Evolutionary conservation across 2,797 vertebrate genomes (phyloP), one percentile per base, ranked within the genome.

Genomic region (Cuniculus paca): DNA sequence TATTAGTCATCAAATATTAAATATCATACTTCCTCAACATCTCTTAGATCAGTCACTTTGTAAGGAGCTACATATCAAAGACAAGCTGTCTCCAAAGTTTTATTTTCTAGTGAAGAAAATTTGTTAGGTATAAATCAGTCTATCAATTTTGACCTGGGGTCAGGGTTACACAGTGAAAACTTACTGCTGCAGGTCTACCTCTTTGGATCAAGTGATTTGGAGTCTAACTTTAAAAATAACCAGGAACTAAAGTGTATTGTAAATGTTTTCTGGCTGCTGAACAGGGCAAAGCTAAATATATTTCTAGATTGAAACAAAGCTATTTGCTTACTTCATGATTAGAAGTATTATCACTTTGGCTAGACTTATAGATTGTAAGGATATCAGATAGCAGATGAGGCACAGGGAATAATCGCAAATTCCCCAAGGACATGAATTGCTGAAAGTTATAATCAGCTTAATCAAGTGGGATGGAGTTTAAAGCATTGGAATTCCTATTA

Each of bases 11-110:
- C 6, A 86, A 65, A 10, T 48, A 2, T 45, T 17, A 31, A 63
- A 56, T 26, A 77, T 56, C 36, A 84, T 52, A 86, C 19, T 89
- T 88, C 20, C n/a, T 89, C 0, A 56, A 22, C 11, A 86, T 91
- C 60, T 89, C 39, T 95, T 63, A 97, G 91, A 77, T 89, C 28
- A 93, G 48, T 81, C 48, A 86, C 39, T 96, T 75, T 85, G 17
- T 89, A 81, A 88, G n/a, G 10, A 20, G 3, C 58, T 82, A 34
- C 26, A 80, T 39, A 84, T 26, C 34, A 83, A 36, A 88, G 56
- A 45, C 54, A 48, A 82, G 52, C 68, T 83, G 5, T 92, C 60
- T 94, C 61, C 72, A 92, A 82, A 87, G 90, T 92, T 95, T 5
- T 2, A 86, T 85, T 89, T 97, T 50, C 42, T 85, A n/a, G 16